Percentiles rank a stretch among this genome's conserved stretches.
phyloP scores from a whole-genome alignment of 2,888 invertebrate species.

The Troilus luridus region DNA sequence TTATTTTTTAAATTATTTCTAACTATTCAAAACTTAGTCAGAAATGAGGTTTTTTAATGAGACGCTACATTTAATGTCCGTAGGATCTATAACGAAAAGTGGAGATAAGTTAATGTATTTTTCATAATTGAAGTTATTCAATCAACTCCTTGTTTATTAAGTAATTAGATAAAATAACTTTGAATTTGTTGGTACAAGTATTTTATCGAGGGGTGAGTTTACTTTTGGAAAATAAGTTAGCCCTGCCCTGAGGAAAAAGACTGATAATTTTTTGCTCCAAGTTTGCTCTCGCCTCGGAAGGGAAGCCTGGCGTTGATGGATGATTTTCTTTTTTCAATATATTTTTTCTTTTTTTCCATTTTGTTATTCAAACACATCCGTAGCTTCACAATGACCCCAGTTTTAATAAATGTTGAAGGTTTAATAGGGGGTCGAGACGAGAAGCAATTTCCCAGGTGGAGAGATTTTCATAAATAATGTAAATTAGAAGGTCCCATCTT shows the following conservation, averaged over 20 bases:
- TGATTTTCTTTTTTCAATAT: slow-evolving; percentile 23
- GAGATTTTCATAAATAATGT: slow-evolving; percentile 41
- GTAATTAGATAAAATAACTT: neutral
- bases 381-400: neutral
- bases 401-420: slow-evolving; percentile 17
- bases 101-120: neutral
- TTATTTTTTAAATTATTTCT: no score
- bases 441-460: slow-evolving; percentile 18
- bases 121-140: neutral
- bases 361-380: slow-evolving; percentile 20
- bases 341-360: neutral
- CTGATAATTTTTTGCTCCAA: slow-evolving; percentile 1
- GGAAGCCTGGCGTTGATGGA: neutral
- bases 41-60: no score
- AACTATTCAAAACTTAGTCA: no score
- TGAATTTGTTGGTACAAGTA: neutral
- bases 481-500: neutral
- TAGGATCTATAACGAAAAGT: neutral
- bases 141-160: neutral
- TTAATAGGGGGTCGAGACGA: neutral
- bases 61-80: neutral
- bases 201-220: neutral
- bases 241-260: neutral
- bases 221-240: neutral
- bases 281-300: neutral